phyloP scores from a whole-genome alignment of 2,113 vertebrate species.

The Reinhardtius hippoglossoides region DNA sequence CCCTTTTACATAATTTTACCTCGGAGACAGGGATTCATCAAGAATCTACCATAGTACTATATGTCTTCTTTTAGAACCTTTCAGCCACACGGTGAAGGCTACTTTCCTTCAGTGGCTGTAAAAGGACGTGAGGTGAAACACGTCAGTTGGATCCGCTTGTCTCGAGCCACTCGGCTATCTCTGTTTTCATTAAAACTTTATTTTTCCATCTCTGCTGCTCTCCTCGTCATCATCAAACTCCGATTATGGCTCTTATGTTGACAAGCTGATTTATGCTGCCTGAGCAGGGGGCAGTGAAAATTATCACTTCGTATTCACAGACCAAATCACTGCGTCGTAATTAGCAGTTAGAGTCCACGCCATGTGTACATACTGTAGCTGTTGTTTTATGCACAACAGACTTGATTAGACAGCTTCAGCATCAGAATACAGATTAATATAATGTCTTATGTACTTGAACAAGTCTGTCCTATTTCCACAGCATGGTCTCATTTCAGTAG shows the following conservation, averaged over 20 bases:
- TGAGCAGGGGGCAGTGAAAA: conserved; percentile 56
- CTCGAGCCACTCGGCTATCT: conserved; percentile 2
- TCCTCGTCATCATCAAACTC: conserved; percentile 47
- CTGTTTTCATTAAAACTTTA: conserved; percentile 55
- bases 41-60: conserved; percentile 4
- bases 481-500: conserved; percentile 26
- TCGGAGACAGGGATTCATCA: conserved; percentile 17
- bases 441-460: conserved; percentile 57
- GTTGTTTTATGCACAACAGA: conserved; percentile 57
- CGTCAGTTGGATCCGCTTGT: conserved; percentile 15
- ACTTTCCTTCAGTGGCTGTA: conserved; percentile 22
- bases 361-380: conserved; percentile 44
- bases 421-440: conserved; percentile 65
- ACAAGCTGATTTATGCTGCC: conserved; percentile 64
- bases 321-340: conserved; percentile 56
- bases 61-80: conserved; percentile 25
- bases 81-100: conserved; percentile 10
- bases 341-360: conserved; percentile 58
- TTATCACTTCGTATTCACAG: conserved; percentile 56
- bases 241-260: conserved; percentile 56
- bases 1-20: conserved; percentile 59
- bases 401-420: conserved; percentile 67
- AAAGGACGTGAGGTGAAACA: conserved; percentile 17
- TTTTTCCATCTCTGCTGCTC: conserved; percentile 27
- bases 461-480: conserved; percentile 47